Base-by-base conservation (phyloP, 1,140 invertebrate species). In the Psix sp. region DNA sequence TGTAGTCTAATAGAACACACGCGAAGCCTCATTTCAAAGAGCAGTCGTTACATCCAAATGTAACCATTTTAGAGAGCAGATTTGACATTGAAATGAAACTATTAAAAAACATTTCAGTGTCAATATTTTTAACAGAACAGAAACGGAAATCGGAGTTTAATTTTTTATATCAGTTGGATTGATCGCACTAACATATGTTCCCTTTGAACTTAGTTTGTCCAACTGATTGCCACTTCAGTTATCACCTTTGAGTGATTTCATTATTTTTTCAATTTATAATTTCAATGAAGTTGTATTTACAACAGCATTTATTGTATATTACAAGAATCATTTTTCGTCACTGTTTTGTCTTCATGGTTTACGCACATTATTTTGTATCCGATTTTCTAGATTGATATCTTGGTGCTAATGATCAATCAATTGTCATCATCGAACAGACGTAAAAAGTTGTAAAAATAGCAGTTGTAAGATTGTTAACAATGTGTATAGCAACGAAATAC, bases 401-500 rank as follows among this genome's bases (percentile, higher is more conserved):
- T 60, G 65, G 56, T 70, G 65, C 65, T 60, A 60, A 60, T 10
- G 17, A 60, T 31, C 56, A 60, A 70, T 70, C 56, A 48, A 70
- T 57, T 60, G 52, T 46, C 48, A 54, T 70, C 52, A 49, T 67
- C 65, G 56, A 70, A 68, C 52, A 54, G 17, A 51, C 52, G n/a
- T n/a, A 40, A 45, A 45, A 46, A 59, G 39, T 51, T 60, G 46
- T 60, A 59, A 52, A 57, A 60, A 70, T 60, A 60, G 46, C 5
- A 42, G 29, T 42, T 62, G 49, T 56, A 70, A 62, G 49, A 49
- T 70, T 70, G 66, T 70, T 70, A 62, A 70, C 36, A 14, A 70
- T 36, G 49, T 70, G 48, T 62, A 62, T 60, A 60, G 16, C 33
- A 62, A 62, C 26, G 35, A 70, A 70, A 70, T 62, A 70, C 42